Evolutionary conservation across 2,888 invertebrate genomes (phyloP), one percentile per base, ranked within the genome.

Genomic region (Priocnemis perturbator): DNA sequence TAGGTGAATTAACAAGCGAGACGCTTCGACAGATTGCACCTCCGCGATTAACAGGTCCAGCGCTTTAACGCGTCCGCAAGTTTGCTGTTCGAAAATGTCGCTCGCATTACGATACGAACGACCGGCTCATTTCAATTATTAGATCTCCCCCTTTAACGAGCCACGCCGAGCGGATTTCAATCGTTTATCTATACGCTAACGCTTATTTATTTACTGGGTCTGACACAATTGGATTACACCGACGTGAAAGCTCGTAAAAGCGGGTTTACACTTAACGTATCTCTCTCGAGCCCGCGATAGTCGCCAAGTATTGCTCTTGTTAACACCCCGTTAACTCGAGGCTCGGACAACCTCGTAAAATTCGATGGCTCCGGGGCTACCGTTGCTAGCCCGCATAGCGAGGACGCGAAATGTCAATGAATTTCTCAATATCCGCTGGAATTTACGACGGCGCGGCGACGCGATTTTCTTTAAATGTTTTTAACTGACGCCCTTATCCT

Each of bases 241-340:
- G 69, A 68, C 66, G 64, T 30, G 66, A 63, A 50, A 56, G 65
- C 66, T 71, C 77, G 78, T 78, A 78, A 77, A 77, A 50, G 45
- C 21, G 56, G 53, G 65, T 75, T 75, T 73, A 70, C 74, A 65
- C 65, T 44, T 64, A 67, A 67, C 66, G 73, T 68, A 59, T 64
- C 55, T 65, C 62, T 56, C 37, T 11, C 55, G 58, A 50, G 66
- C 63, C 60, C 67, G 20, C 67, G 71, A 78, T 67, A 69, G 78
- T 71, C 67, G 74, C 71, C 37, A 62, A 68, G 71, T 65, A 66
- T 71, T 68, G 71, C 76, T 68, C 74, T 69, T 75, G 79, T 79
- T 79, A 77, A 78, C 78, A 74, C 74, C 66, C 70, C 69, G 76
- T 76, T 73, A 72, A 74, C 76, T 60, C 67, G 69, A 50, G 60